Base-by-base conservation (phyloP, 2,888 invertebrate genomes). In the Folsomia manolachei region DNA sequence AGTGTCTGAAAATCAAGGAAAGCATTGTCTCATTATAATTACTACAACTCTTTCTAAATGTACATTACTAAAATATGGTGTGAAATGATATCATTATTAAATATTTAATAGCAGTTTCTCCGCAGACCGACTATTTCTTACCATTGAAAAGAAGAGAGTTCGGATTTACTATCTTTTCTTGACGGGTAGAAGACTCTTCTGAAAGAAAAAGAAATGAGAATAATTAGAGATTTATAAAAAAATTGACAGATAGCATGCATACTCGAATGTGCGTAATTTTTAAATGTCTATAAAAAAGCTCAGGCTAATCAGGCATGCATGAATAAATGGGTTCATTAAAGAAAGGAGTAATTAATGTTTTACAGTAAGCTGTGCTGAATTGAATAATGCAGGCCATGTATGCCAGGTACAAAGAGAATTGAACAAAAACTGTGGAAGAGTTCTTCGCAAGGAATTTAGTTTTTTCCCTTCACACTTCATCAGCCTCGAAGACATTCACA, bases 71-170 rank as follows among this genome's bases (percentile, higher is more conserved):
- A n/a, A n/a, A n/a, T n/a, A n/a, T n/a, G n/a, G n/a, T n/a, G n/a
- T n/a, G n/a, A n/a, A n/a, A n/a, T n/a, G n/a, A n/a, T n/a, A n/a
- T n/a, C n/a, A n/a, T n/a, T n/a, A n/a, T n/a, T n/a, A n/a, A n/a
- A n/a, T n/a, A n/a, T n/a, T n/a, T n/a, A n/a, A n/a, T n/a, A n/a
- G n/a, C n/a, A n/a, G n/a, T n/a, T n/a, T n/a, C n/a, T n/a, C n/a
- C n/a, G n/a, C n/a, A n/a, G n/a, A n/a, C n/a, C n/a, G n/a, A n/a
- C n/a, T n/a, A n/a, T n/a, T 9, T 39, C 39, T 39, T 9, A 39
- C 39, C 94, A 82, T 90, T 87, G 83, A 91, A 92, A 74, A 90
- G 88, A 67, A 88, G 85, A 18, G 79, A 80, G 68, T 81, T 81
- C 21, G 79, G 79, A 53, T 80, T 81, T 26, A 80, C 63, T 24